Evolutionary conservation across 2,888 invertebrate genomes (phyloP).

Genomic region (Geotrupes spiniger): DNA sequence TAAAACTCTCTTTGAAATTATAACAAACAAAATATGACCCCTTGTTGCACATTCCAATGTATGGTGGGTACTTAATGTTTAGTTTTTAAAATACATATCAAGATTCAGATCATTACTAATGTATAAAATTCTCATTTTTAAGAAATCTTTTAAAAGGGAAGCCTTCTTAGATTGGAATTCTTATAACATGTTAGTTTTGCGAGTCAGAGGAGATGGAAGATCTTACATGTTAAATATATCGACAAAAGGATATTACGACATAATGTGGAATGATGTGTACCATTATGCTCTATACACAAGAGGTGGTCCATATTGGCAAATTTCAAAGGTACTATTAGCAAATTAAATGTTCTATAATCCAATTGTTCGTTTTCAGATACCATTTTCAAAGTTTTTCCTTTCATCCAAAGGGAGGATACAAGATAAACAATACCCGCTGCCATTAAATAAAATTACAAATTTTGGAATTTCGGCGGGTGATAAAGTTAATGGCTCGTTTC

Average conservation of each 20-base stretch:
- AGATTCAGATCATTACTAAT: too few relatives aligned
- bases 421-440: slow-evolving; percentile 70
- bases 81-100: too few relatives aligned
- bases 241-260: slow-evolving; percentile 73
- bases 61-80: too few relatives aligned
- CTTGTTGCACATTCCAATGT: too few relatives aligned
- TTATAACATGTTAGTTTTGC: slow-evolving; percentile 75
- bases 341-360: not conserved
- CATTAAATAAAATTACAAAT: slow-evolving; percentile 61
- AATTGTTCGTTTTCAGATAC: slow-evolving; percentile 66
- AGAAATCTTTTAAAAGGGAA: slow-evolving; percentile 81
- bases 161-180: slow-evolving; percentile 68
- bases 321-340: slow-evolving; percentile 63
- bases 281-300: slow-evolving; percentile 86
- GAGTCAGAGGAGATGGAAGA: slow-evolving; percentile 91
- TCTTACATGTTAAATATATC: slow-evolving; percentile 81
- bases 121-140: too few relatives aligned
- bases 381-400: slow-evolving; percentile 89
- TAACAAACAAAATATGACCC: too few relatives aligned
- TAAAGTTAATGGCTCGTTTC: slow-evolving; percentile 77
- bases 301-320: slow-evolving; percentile 99
- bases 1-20: too few relatives aligned
- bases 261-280: slow-evolving; percentile 87
- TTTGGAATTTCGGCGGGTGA: slow-evolving; percentile 84
- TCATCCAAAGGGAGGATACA: slow-evolving; percentile 82